Conservation (phyloP, 2,888 invertebrate genomes). For the Meta bourneti region DNA sequence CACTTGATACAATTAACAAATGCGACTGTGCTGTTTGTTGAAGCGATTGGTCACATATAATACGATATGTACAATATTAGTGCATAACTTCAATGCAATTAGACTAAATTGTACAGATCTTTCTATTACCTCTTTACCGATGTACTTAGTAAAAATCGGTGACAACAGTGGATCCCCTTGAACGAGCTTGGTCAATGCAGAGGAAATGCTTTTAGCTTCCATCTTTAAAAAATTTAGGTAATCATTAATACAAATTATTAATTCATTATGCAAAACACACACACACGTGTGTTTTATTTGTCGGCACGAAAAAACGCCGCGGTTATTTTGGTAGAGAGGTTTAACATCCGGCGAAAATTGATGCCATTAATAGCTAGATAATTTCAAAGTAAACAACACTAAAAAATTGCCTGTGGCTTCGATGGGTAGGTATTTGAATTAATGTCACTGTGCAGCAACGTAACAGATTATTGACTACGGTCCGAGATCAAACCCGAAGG, state of each 20-base stretch:
- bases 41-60: no score
- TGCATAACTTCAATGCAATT: no score
- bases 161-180: neutral
- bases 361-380: neutral
- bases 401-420: neutral
- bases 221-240: neutral
- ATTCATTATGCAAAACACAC: neutral
- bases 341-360: neutral
- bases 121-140: constrained; percentile 28
- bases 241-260: neutral
- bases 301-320: constrained; percentile 23
- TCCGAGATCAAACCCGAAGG: no score
- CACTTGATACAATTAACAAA: no score
- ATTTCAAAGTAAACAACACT: neutral
- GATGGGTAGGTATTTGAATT: no score
- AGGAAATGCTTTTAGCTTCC: neutral
- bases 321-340: constrained; percentile 13
- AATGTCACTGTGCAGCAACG: no score
- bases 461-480: no score
- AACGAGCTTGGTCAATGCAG: constrained; percentile 15
- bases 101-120: no score
- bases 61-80: no score
- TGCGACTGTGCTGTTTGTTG: no score
- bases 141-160: constrained; percentile 29
- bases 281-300: constrained; percentile 32